phyloP scores from a whole-genome alignment of 1,140 invertebrate species.

The Apolygus lucorum region DNA sequence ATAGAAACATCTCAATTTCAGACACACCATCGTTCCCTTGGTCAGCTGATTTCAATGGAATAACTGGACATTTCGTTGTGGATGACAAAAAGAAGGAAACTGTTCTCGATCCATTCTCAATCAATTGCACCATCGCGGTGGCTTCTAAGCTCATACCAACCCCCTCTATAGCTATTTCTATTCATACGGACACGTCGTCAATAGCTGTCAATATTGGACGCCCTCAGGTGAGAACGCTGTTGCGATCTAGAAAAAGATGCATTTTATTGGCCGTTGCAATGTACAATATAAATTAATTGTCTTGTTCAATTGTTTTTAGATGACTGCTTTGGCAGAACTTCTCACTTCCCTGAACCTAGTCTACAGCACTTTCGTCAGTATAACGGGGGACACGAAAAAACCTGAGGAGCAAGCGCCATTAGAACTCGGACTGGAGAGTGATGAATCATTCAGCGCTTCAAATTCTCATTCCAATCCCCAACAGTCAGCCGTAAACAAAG shows the following conservation, averaged over 20 bases:
- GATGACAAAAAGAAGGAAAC: slow-evolving; percentile 8
- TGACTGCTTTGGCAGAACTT: slow-evolving; percentile 24
- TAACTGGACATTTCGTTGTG: slow-evolving; percentile 14
- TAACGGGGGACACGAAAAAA: background rate
- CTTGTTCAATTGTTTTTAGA: no score
- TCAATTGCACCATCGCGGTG: slow-evolving; percentile 25
- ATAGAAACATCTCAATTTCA: background rate
- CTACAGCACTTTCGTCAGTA: background rate
- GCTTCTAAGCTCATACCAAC: slow-evolving; percentile 19
- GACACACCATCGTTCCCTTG: slow-evolving; percentile 20
- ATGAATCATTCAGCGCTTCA: slow-evolving; percentile 23
- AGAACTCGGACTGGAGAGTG: slow-evolving; percentile 15
- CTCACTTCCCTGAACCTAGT: slow-evolving; percentile 19
- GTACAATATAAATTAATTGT: no score
- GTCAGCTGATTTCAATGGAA: slow-evolving; percentile 19
- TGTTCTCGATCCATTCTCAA: slow-evolving; percentile 24
- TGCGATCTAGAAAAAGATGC: no score
- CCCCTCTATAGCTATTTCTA: slow-evolving; percentile 21
- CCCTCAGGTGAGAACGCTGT: background rate
- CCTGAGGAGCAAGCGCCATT: slow-evolving; percentile 11
- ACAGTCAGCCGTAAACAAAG: background rate
- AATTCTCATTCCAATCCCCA: slow-evolving; percentile 8
- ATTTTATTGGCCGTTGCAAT: no score
- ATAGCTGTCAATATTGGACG: slow-evolving; percentile 10
- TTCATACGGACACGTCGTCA: slow-evolving; percentile 26